A percentile compares a stretch with the other conserved stretches of the same genome.
phyloP scores from a whole-genome alignment of 2,797 vertebrate species.

The Urocyon cinereoargenteus region DNA sequence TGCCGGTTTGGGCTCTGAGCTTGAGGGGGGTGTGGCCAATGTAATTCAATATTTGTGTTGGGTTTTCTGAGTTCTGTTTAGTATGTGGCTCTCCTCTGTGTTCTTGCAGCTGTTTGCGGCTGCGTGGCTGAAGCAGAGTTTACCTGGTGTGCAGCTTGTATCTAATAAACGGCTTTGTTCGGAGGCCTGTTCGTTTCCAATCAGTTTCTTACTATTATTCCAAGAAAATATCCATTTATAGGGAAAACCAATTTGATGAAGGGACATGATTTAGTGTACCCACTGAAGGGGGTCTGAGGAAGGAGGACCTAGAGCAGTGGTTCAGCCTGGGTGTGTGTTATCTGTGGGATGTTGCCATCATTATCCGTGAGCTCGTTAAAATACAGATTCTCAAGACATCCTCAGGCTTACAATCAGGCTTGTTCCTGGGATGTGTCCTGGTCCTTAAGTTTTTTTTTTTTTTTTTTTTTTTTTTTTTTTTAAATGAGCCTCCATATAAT shows the following conservation, averaged over 20 bases:
- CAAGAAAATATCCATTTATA: background rate
- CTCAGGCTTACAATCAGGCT: background rate
- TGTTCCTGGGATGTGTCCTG: background rate
- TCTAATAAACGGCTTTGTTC: background rate
- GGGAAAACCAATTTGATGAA: background rate
- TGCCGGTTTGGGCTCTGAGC: background rate
- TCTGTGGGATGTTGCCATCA: background rate
- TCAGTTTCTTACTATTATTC: background rate
- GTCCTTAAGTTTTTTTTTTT: background rate
- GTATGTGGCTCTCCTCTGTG: background rate
- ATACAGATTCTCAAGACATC: background rate
- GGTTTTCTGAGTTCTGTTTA: background rate
- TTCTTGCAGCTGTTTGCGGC: background rate
- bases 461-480: background rate
- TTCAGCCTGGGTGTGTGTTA: background rate
- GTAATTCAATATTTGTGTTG: background rate
- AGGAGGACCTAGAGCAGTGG: background rate
- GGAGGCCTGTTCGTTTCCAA: background rate
- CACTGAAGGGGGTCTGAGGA: background rate
- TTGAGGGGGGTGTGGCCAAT: background rate
- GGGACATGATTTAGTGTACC: background rate
- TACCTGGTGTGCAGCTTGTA: background rate
- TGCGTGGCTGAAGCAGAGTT: background rate
- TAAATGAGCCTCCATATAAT: background rate
- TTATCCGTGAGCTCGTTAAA: background rate